Percentiles rank a stretch among this genome's conserved stretches.
phyloP scores from a whole-genome alignment of 2,797 vertebrate species.

The Anabacerthia variegaticeps region DNA sequence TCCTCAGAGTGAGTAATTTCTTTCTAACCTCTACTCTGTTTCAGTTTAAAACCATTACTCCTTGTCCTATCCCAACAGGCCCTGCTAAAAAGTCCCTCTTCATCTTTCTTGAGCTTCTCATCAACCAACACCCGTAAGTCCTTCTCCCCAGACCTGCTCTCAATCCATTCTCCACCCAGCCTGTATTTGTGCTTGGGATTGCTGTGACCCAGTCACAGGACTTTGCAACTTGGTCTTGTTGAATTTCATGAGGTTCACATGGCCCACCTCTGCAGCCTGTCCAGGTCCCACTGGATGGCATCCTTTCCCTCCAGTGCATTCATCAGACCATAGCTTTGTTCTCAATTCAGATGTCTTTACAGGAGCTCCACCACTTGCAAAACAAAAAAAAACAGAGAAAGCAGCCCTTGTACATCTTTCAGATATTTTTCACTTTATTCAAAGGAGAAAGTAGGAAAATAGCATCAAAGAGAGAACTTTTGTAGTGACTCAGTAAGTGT shows the following conservation, averaged over 20 bases:
- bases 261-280: neutral
- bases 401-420: neutral
- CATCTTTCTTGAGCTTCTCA: neutral
- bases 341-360: neutral
- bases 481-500: accelerated
- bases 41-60: neutral
- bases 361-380: neutral
- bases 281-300: neutral
- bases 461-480: neutral
- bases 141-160: neutral
- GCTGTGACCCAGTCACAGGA: neutral
- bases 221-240: neutral
- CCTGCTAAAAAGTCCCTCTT: neutral
- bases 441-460: neutral
- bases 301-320: neutral
- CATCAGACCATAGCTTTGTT: neutral
- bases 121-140: neutral
- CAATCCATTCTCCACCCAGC: neutral
- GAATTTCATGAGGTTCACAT: neutral
- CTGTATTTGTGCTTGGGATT: neutral
- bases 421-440: neutral
- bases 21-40: neutral
- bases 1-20: neutral
- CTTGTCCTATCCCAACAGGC: neutral
- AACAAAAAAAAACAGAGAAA: neutral